Evolutionary conservation across 2,113 vertebrate genomes (phyloP).

Genomic region (Hydrochoerus hydrochaeris): DNA sequence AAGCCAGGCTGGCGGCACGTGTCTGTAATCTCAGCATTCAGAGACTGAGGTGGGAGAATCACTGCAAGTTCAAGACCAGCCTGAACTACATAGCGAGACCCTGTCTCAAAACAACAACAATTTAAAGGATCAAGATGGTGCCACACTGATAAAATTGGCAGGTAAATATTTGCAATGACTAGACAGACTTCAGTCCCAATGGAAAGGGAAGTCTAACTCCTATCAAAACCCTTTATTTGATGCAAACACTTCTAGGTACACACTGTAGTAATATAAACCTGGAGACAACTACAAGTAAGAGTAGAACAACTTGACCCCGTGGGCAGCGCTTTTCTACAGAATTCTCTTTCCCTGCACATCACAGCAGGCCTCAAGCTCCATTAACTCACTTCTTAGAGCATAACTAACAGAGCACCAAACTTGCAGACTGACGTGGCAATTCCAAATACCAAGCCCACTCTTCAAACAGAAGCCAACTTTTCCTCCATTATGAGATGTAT

Average conservation of each 20-base stretch:
- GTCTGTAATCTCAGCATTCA: background rate
- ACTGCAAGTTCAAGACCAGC: background rate
- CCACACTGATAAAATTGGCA: slow-evolving; percentile 60
- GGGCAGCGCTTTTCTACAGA: slow-evolving; percentile 1
- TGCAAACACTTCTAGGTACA: slow-evolving; percentile 50
- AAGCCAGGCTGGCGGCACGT: background rate
- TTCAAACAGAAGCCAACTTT: slow-evolving; percentile 6
- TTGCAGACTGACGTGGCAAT: slow-evolving; percentile 42
- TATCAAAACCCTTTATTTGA: background rate
- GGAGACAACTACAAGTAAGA: slow-evolving; percentile 12
- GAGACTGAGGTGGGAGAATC: background rate
- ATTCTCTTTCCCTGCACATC: background rate
- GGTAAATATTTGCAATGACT: slow-evolving; percentile 60
- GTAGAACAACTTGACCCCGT: background rate
- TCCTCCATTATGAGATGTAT: background rate
- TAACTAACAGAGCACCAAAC: slow-evolving; percentile 50
- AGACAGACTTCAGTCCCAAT: slow-evolving; percentile 27
- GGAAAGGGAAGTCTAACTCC: background rate
- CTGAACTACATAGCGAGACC: background rate
- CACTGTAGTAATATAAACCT: slow-evolving; percentile 63
- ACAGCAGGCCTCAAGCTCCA: slow-evolving; percentile 13
- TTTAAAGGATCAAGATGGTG: slow-evolving; percentile 35
- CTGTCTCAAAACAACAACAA: background rate
- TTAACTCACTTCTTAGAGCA: slow-evolving; percentile 18
- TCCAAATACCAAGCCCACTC: slow-evolving; percentile 56